These are phyloP conservation scores for Capromys pilorides DNA, from an alignment of 2,797 vertebrate genomes.

Conservation along the genomic window DNA sequence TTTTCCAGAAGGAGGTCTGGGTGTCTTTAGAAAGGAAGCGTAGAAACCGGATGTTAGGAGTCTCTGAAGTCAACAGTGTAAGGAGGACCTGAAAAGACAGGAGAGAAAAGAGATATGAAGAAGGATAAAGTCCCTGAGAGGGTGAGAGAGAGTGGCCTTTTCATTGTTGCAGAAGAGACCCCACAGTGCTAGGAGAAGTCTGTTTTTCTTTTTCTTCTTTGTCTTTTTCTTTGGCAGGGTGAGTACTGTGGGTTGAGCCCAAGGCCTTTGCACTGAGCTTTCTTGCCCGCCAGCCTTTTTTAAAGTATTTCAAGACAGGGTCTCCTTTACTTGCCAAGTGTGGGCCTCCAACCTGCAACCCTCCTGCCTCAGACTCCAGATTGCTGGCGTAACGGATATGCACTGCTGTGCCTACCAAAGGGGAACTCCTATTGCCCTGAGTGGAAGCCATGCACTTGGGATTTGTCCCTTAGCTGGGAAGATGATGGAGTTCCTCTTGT, in stretches of 20 bases:
- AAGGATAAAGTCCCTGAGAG: background rate
- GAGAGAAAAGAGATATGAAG: background rate
- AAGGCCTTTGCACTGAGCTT: background rate
- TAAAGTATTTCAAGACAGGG: background rate
- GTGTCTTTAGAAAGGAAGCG: constrained; percentile 36
- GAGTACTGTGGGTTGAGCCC: background rate
- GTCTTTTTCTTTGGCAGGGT: no score
- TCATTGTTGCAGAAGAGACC: background rate
- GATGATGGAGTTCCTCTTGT: background rate
- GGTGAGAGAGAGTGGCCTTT: background rate
- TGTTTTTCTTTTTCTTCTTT: background rate
- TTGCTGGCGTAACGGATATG: background rate
- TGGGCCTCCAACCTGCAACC: background rate
- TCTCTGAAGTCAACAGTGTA: background rate
- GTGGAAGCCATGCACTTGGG: background rate
- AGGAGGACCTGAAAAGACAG: constrained; percentile 4
- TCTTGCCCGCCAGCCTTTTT: background rate
- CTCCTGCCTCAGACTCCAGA: background rate
- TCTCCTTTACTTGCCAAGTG: background rate
- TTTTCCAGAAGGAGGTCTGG: background rate
- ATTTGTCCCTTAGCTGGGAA: background rate
- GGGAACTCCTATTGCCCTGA: background rate
- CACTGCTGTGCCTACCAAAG: background rate
- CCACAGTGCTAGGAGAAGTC: background rate
- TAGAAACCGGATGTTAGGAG: background rate